These are phyloP conservation scores for Tinea semifulvella DNA, from an alignment of 2,888 invertebrate genomes.

Conservation along the genomic window DNA sequence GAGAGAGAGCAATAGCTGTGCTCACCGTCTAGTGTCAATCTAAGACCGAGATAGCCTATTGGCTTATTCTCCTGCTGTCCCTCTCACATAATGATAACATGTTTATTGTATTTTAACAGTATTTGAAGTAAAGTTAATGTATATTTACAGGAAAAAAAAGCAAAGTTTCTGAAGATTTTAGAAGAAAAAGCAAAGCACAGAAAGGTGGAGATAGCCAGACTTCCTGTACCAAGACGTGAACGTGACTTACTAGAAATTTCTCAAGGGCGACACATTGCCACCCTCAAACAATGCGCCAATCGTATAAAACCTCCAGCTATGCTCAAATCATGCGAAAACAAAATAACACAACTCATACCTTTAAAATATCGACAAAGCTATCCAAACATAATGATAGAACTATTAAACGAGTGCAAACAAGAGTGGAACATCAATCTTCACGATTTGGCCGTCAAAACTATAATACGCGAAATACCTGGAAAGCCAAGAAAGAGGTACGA, in stretches of 20 bases:
- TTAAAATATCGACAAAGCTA: slow-evolving; percentile 63
- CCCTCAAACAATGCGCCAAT: slow-evolving; percentile 65
- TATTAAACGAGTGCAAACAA: slow-evolving; percentile 63
- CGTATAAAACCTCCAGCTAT: slow-evolving; percentile 69
- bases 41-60: too few species aligned
- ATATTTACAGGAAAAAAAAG: slow-evolving; percentile 46
- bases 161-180: slow-evolving; percentile 44
- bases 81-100: too few species aligned
- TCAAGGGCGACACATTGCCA: slow-evolving; percentile 59
- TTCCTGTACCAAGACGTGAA: slow-evolving; percentile 38
- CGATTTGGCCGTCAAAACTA: slow-evolving; percentile 69
- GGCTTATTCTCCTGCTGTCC: too few species aligned
- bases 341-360: slow-evolving; percentile 67
- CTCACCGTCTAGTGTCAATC: too few species aligned
- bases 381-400: slow-evolving; percentile 55
- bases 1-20: too few species aligned
- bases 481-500: slow-evolving; percentile 51
- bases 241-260: slow-evolving; percentile 54
- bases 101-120: too few species aligned
- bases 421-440: slow-evolving; percentile 71
- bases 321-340: slow-evolving; percentile 67
- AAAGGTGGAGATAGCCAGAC: slow-evolving; percentile 43
- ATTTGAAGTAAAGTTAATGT: too few species aligned
- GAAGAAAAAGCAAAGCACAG: slow-evolving; percentile 45
- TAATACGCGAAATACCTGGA: slow-evolving; percentile 68